Base-by-base conservation (phyloP, 2,113 vertebrate species). In the cat (Felis catus) region DNA sequence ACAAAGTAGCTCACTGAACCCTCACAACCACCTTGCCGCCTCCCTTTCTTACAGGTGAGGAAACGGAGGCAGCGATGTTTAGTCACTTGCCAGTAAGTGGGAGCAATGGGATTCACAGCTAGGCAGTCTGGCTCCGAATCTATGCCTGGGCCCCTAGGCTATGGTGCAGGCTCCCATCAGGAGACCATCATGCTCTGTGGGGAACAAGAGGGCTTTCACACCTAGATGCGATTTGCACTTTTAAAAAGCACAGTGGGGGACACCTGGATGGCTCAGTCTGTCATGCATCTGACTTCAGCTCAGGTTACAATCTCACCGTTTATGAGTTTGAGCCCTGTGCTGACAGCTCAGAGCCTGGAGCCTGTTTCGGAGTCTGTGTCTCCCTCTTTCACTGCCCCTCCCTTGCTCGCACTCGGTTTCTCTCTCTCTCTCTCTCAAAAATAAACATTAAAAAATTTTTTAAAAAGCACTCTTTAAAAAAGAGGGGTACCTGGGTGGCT, bases 321-420 rank as follows among this genome's bases (percentile, higher is more conserved):
- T 25, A 5, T 7, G 23, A 39, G 39, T 41, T 41, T 3, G 11
- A 74, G 39, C 0, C 39, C 18, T 1, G 0, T 58, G 55, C 55
- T 58, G 55, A 58, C 55, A 58, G 55, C 55, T 58, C 55, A 58
- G 55, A 21, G 55, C 18, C 6, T 21, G 55, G 55, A 58, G 55
- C 19, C 55, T 58, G 55, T 18, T 58, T 58, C 2, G 1, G 55
- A 58, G 19, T 58, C 19, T 58, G 55, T 55, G 16, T 55, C 53
- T 51, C 51, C 13, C 51, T 51, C 13, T 51, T 13, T 51, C 12
- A 13, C 51, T 51, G 51, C 11, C 51, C 51, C 51, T 51, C 51
- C 51, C 51, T 14, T 51, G 51, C 51, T 51, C 51, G 13, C 51
- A 51, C 51, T 51, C 51, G 0, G 51, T 55, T 18, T 51, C 12